Percentiles rank a stretch among this genome's conserved stretches.
phyloP scores from a whole-genome alignment of 2,888 invertebrate genomes.

The Ophion ventricosus region DNA sequence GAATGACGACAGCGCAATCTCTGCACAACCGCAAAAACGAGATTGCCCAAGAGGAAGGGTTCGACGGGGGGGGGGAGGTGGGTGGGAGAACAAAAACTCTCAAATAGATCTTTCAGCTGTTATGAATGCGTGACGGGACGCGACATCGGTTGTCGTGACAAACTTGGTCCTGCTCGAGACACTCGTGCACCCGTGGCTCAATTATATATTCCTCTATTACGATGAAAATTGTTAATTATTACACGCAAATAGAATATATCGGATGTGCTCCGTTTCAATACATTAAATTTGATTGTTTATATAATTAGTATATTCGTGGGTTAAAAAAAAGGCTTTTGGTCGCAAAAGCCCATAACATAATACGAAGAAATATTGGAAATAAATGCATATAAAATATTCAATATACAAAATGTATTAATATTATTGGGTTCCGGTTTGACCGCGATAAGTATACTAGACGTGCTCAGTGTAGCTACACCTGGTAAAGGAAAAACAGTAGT shows the following conservation, averaged over 20 bases:
- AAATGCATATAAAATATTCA: too few relatives aligned
- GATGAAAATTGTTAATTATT: background rate
- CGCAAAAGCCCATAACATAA: too few relatives aligned
- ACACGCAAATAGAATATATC: slow-evolving; percentile 27
- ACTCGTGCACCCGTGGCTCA: background rate
- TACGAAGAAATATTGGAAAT: too few relatives aligned
- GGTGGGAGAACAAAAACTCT: slow-evolving; percentile 22
- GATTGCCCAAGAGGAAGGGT: background rate
- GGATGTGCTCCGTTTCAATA: background rate
- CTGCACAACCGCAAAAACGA: slow-evolving; percentile 15
- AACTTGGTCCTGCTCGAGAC: slow-evolving; percentile 28
- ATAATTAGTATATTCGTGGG: too few relatives aligned
- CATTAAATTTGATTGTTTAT: too few relatives aligned
- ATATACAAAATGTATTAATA: too few relatives aligned
- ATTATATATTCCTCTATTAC: background rate
- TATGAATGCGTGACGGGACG: slow-evolving; percentile 33
- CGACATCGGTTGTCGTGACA: slow-evolving; percentile 28
- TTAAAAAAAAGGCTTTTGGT: too few relatives aligned
- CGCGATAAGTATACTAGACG: too few relatives aligned
- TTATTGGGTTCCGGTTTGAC: too few relatives aligned
- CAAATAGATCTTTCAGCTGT: slow-evolving; percentile 33
- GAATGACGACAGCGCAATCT: slow-evolving; percentile 28
- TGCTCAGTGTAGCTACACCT: too few relatives aligned
- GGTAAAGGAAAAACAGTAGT: too few relatives aligned
- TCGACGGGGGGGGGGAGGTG: background rate